Percentiles rank a stretch among this genome's conserved stretches.
Evolutionary conservation across 2,888 invertebrate species (phyloP).

Genomic region (Drosophila dives): DNA sequence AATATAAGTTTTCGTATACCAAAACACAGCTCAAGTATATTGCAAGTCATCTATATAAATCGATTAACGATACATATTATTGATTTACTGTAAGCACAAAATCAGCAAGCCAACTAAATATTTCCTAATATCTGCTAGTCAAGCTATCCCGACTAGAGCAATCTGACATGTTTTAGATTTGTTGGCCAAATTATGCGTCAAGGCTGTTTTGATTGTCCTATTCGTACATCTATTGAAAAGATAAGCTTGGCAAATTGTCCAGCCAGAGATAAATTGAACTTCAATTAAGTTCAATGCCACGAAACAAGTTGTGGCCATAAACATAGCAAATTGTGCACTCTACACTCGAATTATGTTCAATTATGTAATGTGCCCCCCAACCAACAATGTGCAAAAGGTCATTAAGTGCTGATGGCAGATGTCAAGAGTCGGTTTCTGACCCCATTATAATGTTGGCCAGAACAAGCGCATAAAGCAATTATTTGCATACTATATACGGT

Average conservation of each 20-base stretch:
- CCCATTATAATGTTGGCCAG: conserved; percentile 50
- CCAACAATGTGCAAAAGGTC: conserved; percentile 52
- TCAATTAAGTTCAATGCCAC: conserved; percentile 6
- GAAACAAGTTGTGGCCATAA: neutral
- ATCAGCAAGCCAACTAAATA: neutral
- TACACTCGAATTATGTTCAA: conserved; percentile 56
- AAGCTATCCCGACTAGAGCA: neutral
- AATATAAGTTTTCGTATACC: neutral
- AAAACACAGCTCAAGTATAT: neutral
- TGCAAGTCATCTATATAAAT: neutral
- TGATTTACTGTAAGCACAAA: neutral
- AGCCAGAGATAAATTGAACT: neutral
- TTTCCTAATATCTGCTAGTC: neutral
- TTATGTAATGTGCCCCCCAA: conserved; percentile 48
- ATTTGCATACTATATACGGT: conserved; percentile 64
- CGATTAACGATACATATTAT: neutral
- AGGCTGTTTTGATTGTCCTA: neutral
- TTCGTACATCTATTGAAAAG: neutral
- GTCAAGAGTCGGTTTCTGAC: conserved; percentile 40
- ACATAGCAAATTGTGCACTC: conserved; percentile 35
- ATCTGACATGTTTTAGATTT: neutral
- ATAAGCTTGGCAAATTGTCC: neutral
- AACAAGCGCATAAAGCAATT: conserved; percentile 74
- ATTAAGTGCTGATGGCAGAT: conserved; percentile 59
- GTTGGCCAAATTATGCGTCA: neutral